Evolutionary conservation across 2,113 vertebrate genomes (phyloP), one percentile per base, ranked within the genome.

Genomic region (western clawed frog (Xenopus tropicalis)): DNA sequence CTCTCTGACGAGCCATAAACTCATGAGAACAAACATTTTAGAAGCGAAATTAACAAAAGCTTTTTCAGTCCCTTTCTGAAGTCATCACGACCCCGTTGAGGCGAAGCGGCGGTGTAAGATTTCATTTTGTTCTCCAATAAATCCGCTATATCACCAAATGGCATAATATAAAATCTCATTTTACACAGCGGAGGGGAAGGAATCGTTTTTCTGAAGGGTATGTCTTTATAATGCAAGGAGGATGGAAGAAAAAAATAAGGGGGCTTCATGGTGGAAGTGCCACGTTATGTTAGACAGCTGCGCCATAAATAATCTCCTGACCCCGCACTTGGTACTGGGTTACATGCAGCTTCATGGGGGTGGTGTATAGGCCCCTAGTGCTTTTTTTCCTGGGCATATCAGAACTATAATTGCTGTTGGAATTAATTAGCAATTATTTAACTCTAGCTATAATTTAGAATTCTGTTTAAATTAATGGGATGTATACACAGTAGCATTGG

Each of bases 151-250:
- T 68, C 72, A 54, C 57, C 64, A 68, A 69, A 37, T 61, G 72
- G 72, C 66, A 61, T 61, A 29, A 61, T 68, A 74, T 74, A 67
- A 74, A 74, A 68, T 61, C 64, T 74, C 65, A 37, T 74, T 68
- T 74, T 74, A 74, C 65, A 42, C 21, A 57, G 52, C 42, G 56
- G 19, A 12, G 22, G 22, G 72, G 58, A 59, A 52, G 62, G 71
- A 46, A 42, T 66, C 21, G 9, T 44, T 29, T 64, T 29, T 64
- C 46, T 63, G 17, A 19, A 54, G 69, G 44, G 59, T 69, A 54
- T 75, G 48, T 54, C 57, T 69, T 52, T 69, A 37, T 61, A 75
- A 66, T 67, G 72, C 8, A 11, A 59, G 44, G 22, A n/a, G 22
- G 48, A 51, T 59, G 37, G 54, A 19, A 54, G 24, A n/a, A 69